These are phyloP conservation scores for Tetramorium alpestre DNA, from an alignment of 1,140 invertebrate species.

Conservation along the genomic window DNA sequence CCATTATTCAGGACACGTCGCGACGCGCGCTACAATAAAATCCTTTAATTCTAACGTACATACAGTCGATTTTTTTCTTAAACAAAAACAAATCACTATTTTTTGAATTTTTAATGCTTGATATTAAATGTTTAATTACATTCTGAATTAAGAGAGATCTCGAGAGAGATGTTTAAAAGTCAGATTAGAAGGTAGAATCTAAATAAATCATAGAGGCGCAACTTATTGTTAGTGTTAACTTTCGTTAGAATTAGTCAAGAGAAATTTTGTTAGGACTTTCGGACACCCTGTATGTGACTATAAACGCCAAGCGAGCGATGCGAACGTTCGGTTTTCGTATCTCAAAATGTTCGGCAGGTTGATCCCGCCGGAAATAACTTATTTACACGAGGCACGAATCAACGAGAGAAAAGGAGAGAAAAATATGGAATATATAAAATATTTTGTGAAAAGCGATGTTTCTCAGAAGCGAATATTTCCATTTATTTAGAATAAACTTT, in stretches of 20 bases:
- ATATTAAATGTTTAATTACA: neutral
- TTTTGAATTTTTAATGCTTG: neutral
- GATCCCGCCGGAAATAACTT: constrained; percentile 45
- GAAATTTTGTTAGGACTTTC: neutral
- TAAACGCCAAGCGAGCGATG: neutral
- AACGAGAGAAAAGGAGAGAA: neutral
- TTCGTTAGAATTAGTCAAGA: neutral
- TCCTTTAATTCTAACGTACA: neutral
- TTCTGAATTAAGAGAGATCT: neutral
- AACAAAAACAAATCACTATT: neutral
- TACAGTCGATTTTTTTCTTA: neutral
- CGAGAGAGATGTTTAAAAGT: neutral
- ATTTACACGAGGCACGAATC: constrained; percentile 35
- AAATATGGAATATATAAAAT: neutral
- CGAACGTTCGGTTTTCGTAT: constrained; percentile 12
- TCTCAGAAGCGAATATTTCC: neutral
- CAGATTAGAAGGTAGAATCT: neutral
- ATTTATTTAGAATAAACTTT: neutral
- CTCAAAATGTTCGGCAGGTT: constrained; percentile 16
- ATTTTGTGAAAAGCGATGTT: neutral
- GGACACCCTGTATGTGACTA: neutral
- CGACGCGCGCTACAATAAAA: neutral
- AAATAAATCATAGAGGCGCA: neutral
- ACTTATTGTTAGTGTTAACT: neutral
- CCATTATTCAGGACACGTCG: neutral